These are phyloP conservation scores for Thalassarche chlororhynchos DNA, from an alignment of 2,113 vertebrate species.

Conservation along the genomic window DNA sequence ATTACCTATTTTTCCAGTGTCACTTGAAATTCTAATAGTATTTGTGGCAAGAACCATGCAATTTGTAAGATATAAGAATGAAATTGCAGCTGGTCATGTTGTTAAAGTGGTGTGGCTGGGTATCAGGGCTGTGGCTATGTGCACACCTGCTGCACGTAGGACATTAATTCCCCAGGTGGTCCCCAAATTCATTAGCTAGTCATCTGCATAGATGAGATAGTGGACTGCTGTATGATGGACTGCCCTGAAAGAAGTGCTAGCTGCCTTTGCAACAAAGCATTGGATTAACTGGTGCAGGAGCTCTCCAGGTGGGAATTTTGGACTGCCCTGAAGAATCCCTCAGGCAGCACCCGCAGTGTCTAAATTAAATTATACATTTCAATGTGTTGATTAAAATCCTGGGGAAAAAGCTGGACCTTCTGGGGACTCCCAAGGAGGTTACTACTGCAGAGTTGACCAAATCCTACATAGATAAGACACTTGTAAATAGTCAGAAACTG, in stretches of 20 bases:
- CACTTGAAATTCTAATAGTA: not conserved
- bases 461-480: not conserved
- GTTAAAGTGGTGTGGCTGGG: not conserved
- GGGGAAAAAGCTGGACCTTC: not conserved
- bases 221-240: not conserved
- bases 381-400: not conserved
- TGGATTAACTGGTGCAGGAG: not conserved
- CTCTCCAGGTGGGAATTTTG: not conserved
- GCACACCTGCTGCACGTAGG: not conserved
- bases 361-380: not conserved
- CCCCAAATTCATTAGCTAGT: not conserved
- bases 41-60: not conserved
- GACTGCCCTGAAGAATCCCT: not conserved
- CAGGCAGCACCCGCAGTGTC: not conserved
- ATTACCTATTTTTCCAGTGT: not conserved
- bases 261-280: not conserved
- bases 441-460: not conserved
- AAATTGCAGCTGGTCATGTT: fast-evolving
- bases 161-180: not conserved
- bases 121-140: not conserved
- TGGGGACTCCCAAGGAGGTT: not conserved
- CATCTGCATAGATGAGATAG: not conserved
- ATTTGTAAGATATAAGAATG: not conserved
- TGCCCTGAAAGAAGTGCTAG: not conserved
- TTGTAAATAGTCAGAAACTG: not conserved